Percentiles rank a stretch among this genome's conserved stretches.
Conservation (phyloP, 1,140 invertebrate species). For the Zaprionus camerounensis region DNA sequence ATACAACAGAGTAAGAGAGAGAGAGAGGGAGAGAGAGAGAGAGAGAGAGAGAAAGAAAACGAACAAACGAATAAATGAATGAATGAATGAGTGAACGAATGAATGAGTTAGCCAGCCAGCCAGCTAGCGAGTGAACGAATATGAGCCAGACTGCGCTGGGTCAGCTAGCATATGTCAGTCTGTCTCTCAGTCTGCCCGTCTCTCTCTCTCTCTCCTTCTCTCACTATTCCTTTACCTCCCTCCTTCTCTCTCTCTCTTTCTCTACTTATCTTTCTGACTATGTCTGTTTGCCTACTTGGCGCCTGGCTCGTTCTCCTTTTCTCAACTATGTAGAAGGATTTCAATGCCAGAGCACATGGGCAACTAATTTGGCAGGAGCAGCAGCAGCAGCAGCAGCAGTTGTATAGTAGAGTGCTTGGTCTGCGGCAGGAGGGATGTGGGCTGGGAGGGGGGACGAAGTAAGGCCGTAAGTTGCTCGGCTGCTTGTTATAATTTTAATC, state of each 20-base stretch:
- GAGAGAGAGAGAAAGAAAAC: slow-evolving; percentile 2
- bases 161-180: slow-evolving; percentile 26
- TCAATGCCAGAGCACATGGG: slow-evolving; percentile 39
- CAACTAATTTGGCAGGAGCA: slow-evolving; percentile 41
- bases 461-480: slow-evolving; percentile 15
- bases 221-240: background rate
- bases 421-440: background rate
- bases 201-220: background rate
- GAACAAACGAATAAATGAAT: slow-evolving; percentile 36
- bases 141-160: slow-evolving; percentile 23
- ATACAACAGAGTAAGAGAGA: slow-evolving; percentile 2
- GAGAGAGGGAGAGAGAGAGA: background rate
- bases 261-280: background rate
- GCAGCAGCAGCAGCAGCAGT: background rate
- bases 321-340: slow-evolving; percentile 10
- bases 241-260: background rate
- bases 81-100: slow-evolving; percentile 57
- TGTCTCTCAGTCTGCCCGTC: background rate
- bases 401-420: background rate
- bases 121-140: slow-evolving; percentile 43
- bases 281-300: slow-evolving; percentile 1
- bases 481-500: slow-evolving; percentile 64
- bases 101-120: slow-evolving; percentile 29
- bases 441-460: background rate
- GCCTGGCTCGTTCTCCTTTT: background rate